A percentile compares a stretch with the other conserved stretches of the same genome.
phyloP scores from a whole-genome alignment of 1,140 invertebrate genomes.

The Heliothis virescens region DNA sequence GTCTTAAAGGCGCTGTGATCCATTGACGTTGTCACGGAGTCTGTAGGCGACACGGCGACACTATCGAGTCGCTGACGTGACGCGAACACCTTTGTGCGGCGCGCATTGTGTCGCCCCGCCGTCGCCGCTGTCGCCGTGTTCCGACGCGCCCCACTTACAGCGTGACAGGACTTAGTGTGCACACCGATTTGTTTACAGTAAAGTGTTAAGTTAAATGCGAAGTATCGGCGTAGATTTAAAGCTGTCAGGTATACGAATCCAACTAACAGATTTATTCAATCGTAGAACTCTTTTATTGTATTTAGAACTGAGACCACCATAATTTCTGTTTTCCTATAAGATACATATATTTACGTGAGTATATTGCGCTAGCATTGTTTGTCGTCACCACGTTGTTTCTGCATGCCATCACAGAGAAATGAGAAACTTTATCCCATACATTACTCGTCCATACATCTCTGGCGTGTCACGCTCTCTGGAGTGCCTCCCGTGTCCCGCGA shows the following conservation, averaged over 20 bases:
- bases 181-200: too few relatives aligned
- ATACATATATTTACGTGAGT: too few relatives aligned
- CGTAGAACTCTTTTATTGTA: too few relatives aligned
- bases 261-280: too few relatives aligned
- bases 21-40: background rate
- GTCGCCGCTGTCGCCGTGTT: background rate
- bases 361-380: too few relatives aligned
- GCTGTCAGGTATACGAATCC: too few relatives aligned
- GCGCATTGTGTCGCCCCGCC: slow-evolving; percentile 15
- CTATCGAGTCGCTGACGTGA: background rate
- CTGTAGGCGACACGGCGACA: background rate
- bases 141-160: background rate
- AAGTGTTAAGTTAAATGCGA: too few relatives aligned
- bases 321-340: too few relatives aligned
- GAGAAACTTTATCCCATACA: background rate
- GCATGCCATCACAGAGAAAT: background rate
- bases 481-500: background rate
- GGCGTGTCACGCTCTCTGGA: background rate
- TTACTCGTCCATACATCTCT: background rate
- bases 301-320: too few relatives aligned
- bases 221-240: too few relatives aligned
- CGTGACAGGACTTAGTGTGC: background rate
- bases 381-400: background rate
- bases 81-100: slow-evolving; percentile 6
- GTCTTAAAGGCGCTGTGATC: background rate